Percentiles rank a stretch among this genome's conserved stretches.
Evolutionary conservation across 2,797 vertebrate species (phyloP).

Genomic region (Otus scops): DNA sequence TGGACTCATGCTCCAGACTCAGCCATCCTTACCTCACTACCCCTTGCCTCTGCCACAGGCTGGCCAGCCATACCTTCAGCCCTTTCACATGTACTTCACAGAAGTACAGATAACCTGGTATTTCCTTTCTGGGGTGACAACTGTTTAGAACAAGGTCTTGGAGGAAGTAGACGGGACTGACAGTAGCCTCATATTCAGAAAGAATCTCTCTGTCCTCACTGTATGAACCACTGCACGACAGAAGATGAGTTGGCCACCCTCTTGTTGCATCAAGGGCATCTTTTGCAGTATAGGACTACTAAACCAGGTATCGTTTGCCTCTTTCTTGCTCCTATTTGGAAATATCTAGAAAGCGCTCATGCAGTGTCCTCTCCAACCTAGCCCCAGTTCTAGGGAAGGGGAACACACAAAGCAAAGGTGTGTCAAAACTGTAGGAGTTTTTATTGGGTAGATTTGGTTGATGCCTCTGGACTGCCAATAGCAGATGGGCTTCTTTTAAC

Average conservation of each 20-base stretch:
- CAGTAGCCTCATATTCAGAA: background rate
- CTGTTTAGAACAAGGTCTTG: background rate
- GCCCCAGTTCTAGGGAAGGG: background rate
- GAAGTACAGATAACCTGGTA: background rate
- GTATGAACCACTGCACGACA: background rate
- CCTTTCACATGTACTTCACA: background rate
- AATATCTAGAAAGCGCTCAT: background rate
- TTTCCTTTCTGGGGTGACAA: background rate
- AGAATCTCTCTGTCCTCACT: background rate
- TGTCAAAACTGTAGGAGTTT: background rate
- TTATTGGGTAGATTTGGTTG: background rate
- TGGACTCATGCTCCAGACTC: background rate
- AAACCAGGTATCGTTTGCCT: background rate
- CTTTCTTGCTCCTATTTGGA: background rate
- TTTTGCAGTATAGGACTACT: background rate
- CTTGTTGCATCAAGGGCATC: background rate
- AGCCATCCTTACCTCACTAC: background rate
- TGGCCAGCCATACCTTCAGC: background rate
- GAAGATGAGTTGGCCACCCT: rapidly evolving
- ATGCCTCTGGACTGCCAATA: background rate
- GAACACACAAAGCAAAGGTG: background rate
- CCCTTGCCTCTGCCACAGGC: background rate
- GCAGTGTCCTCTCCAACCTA: background rate
- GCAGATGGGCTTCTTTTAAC: background rate
- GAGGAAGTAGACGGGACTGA: background rate